phyloP scores from a whole-genome alignment of 37 sponge, comb jelly and placozoan genomes.

The Chondrilla cf. caribensis region DNA sequence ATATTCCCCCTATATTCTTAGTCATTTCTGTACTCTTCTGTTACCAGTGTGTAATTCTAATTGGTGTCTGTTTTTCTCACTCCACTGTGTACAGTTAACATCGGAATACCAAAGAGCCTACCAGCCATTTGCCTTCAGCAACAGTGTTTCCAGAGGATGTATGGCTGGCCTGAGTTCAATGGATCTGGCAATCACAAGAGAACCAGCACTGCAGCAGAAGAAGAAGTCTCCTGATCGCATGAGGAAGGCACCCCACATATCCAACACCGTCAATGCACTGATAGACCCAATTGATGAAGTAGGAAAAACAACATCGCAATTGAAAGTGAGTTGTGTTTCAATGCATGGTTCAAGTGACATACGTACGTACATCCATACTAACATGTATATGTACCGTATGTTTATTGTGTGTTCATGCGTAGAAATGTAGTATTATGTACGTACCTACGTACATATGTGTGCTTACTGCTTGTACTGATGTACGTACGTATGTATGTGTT shows the following conservation, averaged over 20 bases:
- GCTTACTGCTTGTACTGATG: too few species aligned
- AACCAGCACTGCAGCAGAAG: conserved; percentile 47
- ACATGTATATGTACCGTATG: neutral
- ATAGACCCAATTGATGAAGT: neutral
- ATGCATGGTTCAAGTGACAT: neutral
- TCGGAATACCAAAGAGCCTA: conserved; percentile 15
- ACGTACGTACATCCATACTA: neutral
- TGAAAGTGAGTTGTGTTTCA: neutral
- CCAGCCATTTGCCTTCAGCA: conserved; percentile 1
- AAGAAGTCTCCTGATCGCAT: conserved; percentile 2
- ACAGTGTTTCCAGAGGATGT: neutral
- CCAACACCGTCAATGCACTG: neutral
- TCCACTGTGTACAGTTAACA: neutral
- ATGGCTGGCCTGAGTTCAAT: conserved; percentile 49
- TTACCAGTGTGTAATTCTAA: neutral
- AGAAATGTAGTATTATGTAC: too few species aligned
- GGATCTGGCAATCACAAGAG: conserved; percentile 20
- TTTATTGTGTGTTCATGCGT: too few species aligned
- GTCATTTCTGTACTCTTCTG: neutral
- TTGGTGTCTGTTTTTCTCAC: neutral
- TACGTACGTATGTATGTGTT: too few species aligned
- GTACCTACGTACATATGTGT: neutral
- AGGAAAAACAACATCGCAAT: neutral
- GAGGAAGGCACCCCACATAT: neutral
- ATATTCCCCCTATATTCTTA: too few species aligned